These are phyloP conservation scores for Philhelius pedissequus DNA, from an alignment of 2,888 invertebrate species.

Conservation along the genomic window DNA sequence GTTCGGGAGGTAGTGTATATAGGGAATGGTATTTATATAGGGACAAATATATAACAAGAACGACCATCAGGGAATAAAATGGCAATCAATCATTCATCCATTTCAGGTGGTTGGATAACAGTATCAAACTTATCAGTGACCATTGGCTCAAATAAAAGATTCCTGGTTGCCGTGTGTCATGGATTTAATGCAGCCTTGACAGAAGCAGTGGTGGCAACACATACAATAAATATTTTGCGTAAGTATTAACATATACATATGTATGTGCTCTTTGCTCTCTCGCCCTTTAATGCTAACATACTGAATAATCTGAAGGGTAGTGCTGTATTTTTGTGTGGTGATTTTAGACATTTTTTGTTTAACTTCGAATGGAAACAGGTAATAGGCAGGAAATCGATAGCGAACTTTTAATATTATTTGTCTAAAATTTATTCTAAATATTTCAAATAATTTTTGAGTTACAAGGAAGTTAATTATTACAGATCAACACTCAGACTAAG, in stretches of 20 bases:
- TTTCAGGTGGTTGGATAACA: constrained; percentile 74
- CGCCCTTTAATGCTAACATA: background rate
- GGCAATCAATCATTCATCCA: constrained; percentile 15
- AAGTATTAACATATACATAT: constrained; percentile 69
- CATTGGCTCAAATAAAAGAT: constrained; percentile 74
- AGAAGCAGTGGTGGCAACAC: constrained; percentile 76
- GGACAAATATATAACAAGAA: background rate
- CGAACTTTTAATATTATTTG: no score
- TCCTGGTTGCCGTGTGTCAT: constrained; percentile 75
- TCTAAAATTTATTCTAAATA: no score
- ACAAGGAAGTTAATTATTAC: no score
- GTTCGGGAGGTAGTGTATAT: no score
- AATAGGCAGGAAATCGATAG: no score
- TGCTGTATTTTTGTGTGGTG: background rate
- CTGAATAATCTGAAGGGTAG: background rate
- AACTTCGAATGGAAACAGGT: no score
- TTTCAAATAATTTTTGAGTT: no score
- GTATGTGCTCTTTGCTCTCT: background rate
- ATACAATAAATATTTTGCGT: constrained; percentile 76
- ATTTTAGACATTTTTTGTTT: no score
- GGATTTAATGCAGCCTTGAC: constrained; percentile 75
- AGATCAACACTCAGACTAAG: no score
- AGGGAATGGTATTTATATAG: background rate
- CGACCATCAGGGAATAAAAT: background rate
- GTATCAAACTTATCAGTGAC: constrained; percentile 74